Base-by-base conservation (phyloP, 2,113 vertebrate genomes). In the Oreotrochilus melanogaster region DNA sequence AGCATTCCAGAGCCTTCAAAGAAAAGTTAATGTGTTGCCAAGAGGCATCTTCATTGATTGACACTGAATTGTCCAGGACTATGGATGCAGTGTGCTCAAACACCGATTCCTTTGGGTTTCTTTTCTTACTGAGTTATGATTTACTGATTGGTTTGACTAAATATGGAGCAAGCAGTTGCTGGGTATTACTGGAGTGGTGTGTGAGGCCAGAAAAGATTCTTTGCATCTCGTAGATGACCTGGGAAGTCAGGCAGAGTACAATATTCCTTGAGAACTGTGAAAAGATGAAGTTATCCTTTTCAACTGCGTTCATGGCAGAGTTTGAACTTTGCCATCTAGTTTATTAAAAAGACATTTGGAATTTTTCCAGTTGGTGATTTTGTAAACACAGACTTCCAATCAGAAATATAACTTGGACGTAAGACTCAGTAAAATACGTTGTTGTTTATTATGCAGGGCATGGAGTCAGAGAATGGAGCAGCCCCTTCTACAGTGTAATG, bases 11-110 rank as follows among this genome's bases (percentile, higher is more conserved):
- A 75, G 39, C 48, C 78, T 79, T 89, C 85, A 31, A 64, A 86
- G 85, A 93, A 69, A 61, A 82, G 85, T 92, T 92, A 76, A 72
- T 75, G 30, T 90, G 78, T 88, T 85, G 78, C 81, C 90, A 61
- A 39, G 66, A 82, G 85, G 78, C 74, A 14, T 60, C 70, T 50
- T 72, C n/a, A 45, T 53, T 64, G 93, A 58, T 37, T 37, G 65
- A 22, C 53, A 51, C 80, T 57, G 42, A 13, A 61, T 43, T 39
- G 45, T 91, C 30, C 3, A 0, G 16, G 17, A 51, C 66, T 50
- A 9, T 23, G 76, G 70, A 47, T 64, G 10, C 13, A 19, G 71
- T 25, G 18, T 1, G 0, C 39, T 85, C 85, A 86, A 37, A 58
- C 88, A 30, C 30, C 3, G 10, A 1, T 35, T 72, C 48, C 57